Percentiles rank a stretch among this genome's conserved stretches.
phyloP scores from a whole-genome alignment of 2,888 invertebrate species.

The Lymantria monacha region DNA sequence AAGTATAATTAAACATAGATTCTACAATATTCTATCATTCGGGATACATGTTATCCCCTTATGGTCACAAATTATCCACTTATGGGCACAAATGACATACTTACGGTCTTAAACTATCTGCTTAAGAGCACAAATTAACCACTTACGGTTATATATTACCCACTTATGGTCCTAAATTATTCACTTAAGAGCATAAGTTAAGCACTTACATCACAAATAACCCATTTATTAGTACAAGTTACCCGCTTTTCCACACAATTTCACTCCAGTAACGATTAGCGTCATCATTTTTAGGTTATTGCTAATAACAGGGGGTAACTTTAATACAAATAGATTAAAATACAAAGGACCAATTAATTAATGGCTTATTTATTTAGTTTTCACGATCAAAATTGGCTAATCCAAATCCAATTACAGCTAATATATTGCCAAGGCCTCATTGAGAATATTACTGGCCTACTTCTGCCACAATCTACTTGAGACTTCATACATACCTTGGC shows the following conservation, averaged over 20 bases:
- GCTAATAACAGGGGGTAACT: no score
- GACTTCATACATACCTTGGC: not conserved
- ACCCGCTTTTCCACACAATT: no score
- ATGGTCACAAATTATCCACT: not conserved
- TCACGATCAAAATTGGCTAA: not conserved
- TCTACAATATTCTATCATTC: not conserved
- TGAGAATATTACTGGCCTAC: not conserved
- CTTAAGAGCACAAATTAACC: not conserved
- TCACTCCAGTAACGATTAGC: no score
- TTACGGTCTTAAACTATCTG: not conserved
- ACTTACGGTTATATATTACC: not conserved
- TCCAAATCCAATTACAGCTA: not conserved
- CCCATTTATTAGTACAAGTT: no score
- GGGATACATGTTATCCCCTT: not conserved
- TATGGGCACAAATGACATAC: not conserved
- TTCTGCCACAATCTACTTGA: constrained; percentile 14
- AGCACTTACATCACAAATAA: not conserved
- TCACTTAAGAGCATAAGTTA: not conserved
- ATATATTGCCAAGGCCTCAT: not conserved
- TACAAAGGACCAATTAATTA: no score
- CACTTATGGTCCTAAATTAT: not conserved
- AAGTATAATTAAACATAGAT: constrained; percentile 18
- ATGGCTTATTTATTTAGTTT: not conserved
- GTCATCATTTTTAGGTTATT: no score
- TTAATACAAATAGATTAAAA: no score